These are phyloP conservation scores for Ecdyonurus torrentis DNA, from an alignment of 2,888 invertebrate species.

Conservation along the genomic window DNA sequence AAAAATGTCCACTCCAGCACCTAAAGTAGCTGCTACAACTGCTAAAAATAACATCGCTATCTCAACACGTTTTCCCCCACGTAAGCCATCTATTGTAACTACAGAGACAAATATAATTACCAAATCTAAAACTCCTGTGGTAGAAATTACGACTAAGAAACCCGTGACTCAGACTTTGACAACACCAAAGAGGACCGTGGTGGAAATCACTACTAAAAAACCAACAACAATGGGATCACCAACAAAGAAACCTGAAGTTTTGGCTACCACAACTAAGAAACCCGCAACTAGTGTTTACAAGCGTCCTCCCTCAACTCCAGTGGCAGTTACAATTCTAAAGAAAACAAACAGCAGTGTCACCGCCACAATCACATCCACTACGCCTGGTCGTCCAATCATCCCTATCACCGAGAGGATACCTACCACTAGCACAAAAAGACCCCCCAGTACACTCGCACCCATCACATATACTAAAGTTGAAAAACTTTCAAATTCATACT, in stretches of 20 bases:
- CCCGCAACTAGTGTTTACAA: not conserved
- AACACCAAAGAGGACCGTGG: not conserved
- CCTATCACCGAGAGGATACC: not conserved
- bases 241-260: not conserved
- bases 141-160: not conserved
- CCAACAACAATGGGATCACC: not conserved
- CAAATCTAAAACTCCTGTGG: not conserved
- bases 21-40: not conserved
- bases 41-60: conserved; percentile 6
- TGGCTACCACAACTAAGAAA: not conserved
- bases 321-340: not conserved
- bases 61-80: conserved; percentile 6
- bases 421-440: not conserved
- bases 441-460: too few species aligned
- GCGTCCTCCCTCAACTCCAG: not conserved
- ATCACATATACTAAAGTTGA: too few species aligned
- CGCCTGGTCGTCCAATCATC: not conserved
- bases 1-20: not conserved
- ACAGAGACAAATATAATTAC: not conserved
- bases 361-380: not conserved
- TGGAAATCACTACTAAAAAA: not conserved
- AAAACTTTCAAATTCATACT: not conserved
- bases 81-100: not conserved
- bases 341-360: not conserved
- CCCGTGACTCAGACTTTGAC: not conserved